Percentiles rank a stretch among this genome's conserved stretches.
phyloP scores from a whole-genome alignment of 1,140 invertebrate species.

The Lordiphosa mommai region DNA sequence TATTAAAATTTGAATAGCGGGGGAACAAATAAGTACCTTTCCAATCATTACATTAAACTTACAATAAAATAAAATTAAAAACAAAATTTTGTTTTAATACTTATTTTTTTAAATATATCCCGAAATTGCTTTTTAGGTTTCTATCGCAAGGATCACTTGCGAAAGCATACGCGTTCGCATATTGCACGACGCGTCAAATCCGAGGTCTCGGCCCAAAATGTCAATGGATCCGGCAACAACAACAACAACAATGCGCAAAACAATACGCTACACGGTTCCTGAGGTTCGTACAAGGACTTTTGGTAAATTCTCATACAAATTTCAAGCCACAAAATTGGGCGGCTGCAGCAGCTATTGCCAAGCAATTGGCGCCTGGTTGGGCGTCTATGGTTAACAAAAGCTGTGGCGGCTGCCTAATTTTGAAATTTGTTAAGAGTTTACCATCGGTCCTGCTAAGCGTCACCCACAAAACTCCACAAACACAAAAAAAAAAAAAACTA shows the following conservation, averaged over 20 bases:
- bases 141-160: conserved; percentile 88
- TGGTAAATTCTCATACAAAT: conserved; percentile 79
- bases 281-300: conserved; percentile 80
- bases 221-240: conserved; percentile 53
- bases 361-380: conserved; percentile 12
- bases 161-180: conserved; percentile 83
- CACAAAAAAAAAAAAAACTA: conserved; percentile 19
- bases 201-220: conserved; percentile 81
- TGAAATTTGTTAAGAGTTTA: conserved; percentile 77
- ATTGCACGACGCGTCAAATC: conserved; percentile 79
- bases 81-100: neutral
- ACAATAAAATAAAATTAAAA: neutral
- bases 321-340: conserved; percentile 51
- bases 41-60: neutral
- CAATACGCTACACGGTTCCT: conserved; percentile 75
- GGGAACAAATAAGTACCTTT: too few relatives aligned
- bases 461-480: conserved; percentile 59
- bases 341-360: conserved; percentile 23
- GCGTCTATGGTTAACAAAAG: conserved; percentile 30
- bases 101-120: conserved; percentile 15
- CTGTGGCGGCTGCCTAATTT: conserved; percentile 20
- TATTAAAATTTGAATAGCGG: too few relatives aligned
- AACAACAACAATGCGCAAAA: conserved; percentile 69
- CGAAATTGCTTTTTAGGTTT: conserved; percentile 80
- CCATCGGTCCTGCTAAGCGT: conserved; percentile 76